Conservation (phyloP, 2,797 vertebrate genomes). For the Decapterus maruadsi region DNA sequence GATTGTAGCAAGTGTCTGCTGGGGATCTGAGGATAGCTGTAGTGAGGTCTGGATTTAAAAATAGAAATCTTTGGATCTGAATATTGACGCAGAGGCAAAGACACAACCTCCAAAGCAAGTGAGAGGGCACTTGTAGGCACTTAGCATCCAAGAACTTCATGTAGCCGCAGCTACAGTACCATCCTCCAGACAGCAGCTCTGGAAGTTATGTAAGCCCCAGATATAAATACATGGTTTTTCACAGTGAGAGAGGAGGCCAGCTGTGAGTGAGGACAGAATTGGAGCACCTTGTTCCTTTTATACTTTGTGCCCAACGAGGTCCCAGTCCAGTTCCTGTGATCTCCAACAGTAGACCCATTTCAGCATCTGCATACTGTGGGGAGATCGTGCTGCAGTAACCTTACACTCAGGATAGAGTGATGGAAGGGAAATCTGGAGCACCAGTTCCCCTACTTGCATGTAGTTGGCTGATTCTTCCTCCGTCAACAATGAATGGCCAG, state of each 20-base stretch:
- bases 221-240: constrained; percentile 74
- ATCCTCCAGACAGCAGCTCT: constrained; percentile 66
- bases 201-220: constrained; percentile 70
- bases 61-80: constrained; percentile 38
- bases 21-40: constrained; percentile 33
- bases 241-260: constrained; percentile 75
- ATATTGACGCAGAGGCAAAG: constrained; percentile 38
- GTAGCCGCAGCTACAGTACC: constrained; percentile 29
- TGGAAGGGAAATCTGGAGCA: constrained; percentile 59
- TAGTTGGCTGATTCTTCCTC: constrained; percentile 37
- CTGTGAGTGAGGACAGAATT: constrained; percentile 82
- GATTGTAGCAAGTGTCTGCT: constrained; percentile 41
- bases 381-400: constrained; percentile 64
- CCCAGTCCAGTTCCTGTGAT: constrained; percentile 64
- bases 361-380: constrained; percentile 46
- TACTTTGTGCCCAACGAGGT: constrained; percentile 70
- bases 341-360: constrained; percentile 68
- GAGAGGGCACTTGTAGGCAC: constrained; percentile 44
- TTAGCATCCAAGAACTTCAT: constrained; percentile 51
- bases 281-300: constrained; percentile 85
- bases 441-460: constrained; percentile 33
- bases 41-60: constrained; percentile 43
- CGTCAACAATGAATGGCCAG: constrained; percentile 34
- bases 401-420: constrained; percentile 46
- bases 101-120: constrained; percentile 39